These are phyloP conservation scores for Eristalis arbustorum DNA, from an alignment of 2,888 invertebrate genomes.

Conservation along the genomic window DNA sequence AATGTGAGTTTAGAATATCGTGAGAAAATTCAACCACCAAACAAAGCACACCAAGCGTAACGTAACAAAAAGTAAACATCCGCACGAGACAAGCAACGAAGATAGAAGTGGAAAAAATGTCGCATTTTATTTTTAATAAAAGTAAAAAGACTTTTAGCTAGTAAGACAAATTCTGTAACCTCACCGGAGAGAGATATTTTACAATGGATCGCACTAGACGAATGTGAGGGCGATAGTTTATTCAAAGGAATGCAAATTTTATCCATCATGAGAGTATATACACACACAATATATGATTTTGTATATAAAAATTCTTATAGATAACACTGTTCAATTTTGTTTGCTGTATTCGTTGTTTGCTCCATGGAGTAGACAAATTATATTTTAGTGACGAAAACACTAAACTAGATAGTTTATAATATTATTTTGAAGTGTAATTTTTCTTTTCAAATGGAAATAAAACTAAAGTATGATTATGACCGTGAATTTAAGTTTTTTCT, in stretches of 20 bases:
- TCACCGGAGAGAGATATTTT: neutral
- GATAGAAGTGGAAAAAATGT: constrained; percentile 25
- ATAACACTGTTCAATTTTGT: constrained; percentile 4
- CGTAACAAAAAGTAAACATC: neutral
- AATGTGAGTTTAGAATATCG: constrained; percentile 20
- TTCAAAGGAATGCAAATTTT: neutral
- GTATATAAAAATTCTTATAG: constrained; percentile 38
- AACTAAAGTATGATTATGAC: constrained; percentile 38
- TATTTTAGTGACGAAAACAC: constrained; percentile 13
- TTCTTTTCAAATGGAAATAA: constrained; percentile 70
- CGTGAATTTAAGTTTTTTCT: neutral
- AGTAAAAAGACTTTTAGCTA: constrained; percentile 63
- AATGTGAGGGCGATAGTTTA: neutral
- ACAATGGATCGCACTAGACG: neutral
- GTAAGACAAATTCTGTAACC: constrained; percentile 51
- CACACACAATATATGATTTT: constrained; percentile 20
- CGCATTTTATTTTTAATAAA: constrained; percentile 65
- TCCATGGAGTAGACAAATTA: constrained; percentile 8
- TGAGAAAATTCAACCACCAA: neutral
- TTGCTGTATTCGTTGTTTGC: constrained; percentile 36
- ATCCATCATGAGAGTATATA: neutral
- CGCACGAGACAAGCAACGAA: neutral
- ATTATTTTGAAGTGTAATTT: constrained; percentile 66
- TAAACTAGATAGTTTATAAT: constrained; percentile 44
- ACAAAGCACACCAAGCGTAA: neutral